Percentiles rank a stretch among this genome's conserved stretches.
phyloP scores from a whole-genome alignment of 37 sponge, comb jelly and placozoan genomes.

The Beroe ovata region DNA sequence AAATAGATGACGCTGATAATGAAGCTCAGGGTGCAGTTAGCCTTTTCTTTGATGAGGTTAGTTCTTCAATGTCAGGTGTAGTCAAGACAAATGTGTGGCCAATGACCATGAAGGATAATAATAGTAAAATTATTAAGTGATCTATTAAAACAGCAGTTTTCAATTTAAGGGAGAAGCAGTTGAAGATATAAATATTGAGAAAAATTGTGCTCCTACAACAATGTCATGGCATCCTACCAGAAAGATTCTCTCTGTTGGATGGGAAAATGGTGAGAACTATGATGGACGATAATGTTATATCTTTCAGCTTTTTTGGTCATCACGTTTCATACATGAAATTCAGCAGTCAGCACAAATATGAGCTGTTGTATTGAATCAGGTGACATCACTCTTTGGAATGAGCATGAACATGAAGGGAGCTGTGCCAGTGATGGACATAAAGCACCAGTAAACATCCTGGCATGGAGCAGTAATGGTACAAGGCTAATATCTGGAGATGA shows the following conservation, averaged over 20 bases:
- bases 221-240: slow-evolving; percentile 67
- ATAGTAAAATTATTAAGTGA: background rate
- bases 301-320: too few relatives aligned
- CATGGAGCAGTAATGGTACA: slow-evolving; percentile 79
- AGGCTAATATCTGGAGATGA: slow-evolving; percentile 81
- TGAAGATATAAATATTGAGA: slow-evolving; percentile 45
- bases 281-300: background rate
- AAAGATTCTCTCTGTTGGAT: slow-evolving; percentile 76
- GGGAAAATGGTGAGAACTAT: slow-evolving; percentile 75
- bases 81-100: background rate
- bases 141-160: background rate
- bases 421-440: slow-evolving; percentile 76
- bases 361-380: background rate
- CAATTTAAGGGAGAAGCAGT: slow-evolving; percentile 10
- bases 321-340: too few relatives aligned
- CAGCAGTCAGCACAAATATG: too few relatives aligned
- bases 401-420: slow-evolving; percentile 72
- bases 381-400: slow-evolving; percentile 82
- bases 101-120: background rate
- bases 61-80: background rate
- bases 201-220: slow-evolving; percentile 58
- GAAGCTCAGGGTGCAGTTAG: slow-evolving; percentile 76
- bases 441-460: slow-evolving; percentile 71
- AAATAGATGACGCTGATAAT: slow-evolving; percentile 68
- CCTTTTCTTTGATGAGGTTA: slow-evolving; percentile 82